Conservation (phyloP, 2,113 vertebrate species). For the Silurus meridionalis region DNA sequence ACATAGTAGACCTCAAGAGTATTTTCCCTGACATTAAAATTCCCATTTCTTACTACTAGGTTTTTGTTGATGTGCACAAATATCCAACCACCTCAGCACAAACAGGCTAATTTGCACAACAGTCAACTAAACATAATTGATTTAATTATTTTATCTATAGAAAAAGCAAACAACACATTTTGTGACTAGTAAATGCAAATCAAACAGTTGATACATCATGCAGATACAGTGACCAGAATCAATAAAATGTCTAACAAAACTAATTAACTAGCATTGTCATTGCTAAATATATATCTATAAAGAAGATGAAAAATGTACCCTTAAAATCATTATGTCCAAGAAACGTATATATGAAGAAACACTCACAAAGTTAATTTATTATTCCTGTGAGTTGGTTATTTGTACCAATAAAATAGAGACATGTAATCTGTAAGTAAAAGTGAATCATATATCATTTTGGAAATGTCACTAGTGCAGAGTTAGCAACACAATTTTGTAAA, state of each 20-base stretch:
- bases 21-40: neutral
- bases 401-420: neutral
- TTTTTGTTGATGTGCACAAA: neutral
- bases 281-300: neutral
- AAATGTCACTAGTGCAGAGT: neutral
- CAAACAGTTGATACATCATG: neutral
- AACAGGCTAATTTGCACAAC: neutral
- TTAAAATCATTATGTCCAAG: neutral
- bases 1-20: neutral
- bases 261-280: neutral
- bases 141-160: neutral
- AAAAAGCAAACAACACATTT: neutral
- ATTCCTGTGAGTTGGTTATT: neutral
- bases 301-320: neutral
- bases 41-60: neutral
- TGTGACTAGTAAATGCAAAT: neutral
- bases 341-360: neutral
- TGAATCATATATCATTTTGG: neutral
- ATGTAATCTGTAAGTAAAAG: neutral
- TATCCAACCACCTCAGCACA: neutral
- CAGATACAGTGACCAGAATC: neutral
- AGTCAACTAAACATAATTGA: neutral
- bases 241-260: neutral
- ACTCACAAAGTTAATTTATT: neutral
- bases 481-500: neutral